Evolutionary conservation across 2,797 vertebrate genomes (phyloP).

Genomic region (Cygnus olor): DNA sequence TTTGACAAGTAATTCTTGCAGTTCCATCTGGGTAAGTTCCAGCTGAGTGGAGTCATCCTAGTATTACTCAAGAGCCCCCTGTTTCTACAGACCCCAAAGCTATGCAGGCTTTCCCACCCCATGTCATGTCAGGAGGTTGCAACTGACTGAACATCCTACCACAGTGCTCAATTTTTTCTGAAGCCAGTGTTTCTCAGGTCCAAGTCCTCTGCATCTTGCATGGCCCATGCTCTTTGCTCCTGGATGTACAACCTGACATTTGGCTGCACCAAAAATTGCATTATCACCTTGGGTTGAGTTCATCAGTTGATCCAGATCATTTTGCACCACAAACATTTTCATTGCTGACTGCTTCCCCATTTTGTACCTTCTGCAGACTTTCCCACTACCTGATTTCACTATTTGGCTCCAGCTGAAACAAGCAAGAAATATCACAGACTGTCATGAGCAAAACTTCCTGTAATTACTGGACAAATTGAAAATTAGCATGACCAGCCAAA

Average conservation of each 20-base stretch:
- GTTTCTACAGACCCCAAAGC: not conserved
- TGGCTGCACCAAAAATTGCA: not conserved
- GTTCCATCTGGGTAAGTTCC: not conserved
- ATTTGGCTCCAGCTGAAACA: not conserved
- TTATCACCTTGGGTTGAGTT: not conserved
- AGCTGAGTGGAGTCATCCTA: not conserved
- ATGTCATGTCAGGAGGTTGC: not conserved
- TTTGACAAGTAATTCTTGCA: not conserved
- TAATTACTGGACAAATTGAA: not conserved
- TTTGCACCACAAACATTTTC: not conserved
- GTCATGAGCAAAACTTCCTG: not conserved
- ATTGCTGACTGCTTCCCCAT: not conserved
- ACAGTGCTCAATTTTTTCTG: not conserved
- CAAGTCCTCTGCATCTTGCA: not conserved
- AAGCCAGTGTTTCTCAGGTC: not conserved
- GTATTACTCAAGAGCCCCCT: not conserved
- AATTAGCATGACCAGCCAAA: not conserved
- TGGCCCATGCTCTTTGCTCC: not conserved
- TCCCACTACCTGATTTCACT: not conserved
- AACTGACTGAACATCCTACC: not conserved
- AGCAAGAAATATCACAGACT: not conserved
- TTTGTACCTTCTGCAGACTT: not conserved
- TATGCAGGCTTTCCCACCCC: not conserved
- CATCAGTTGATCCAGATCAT: not conserved
- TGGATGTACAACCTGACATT: fast-evolving